These are phyloP conservation scores for Ectropis crepuscularia DNA, from an alignment of 2,888 invertebrate genomes.

Conservation along the genomic window DNA sequence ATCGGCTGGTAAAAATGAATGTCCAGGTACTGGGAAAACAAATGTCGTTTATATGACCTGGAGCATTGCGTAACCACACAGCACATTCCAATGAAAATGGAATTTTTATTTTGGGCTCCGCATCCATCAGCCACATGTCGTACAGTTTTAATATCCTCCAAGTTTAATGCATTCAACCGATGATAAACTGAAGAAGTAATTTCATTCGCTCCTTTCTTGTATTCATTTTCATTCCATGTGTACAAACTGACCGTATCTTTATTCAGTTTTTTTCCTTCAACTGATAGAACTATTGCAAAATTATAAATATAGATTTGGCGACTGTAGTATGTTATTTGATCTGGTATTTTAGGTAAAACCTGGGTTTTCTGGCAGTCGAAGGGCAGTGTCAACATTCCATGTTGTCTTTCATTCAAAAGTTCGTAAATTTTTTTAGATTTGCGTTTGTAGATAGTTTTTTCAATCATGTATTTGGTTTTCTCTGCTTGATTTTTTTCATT, in stretches of 20 bases:
- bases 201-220: background rate
- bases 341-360: slow-evolving; percentile 1
- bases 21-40: background rate
- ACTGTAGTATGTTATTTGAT: background rate
- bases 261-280: background rate
- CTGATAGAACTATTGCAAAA: background rate
- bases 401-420: background rate
- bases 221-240: background rate
- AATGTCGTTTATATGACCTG: slow-evolving; percentile 23
- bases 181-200: slow-evolving; percentile 1
- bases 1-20: slow-evolving; percentile 6
- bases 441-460: background rate
- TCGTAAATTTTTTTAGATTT: background rate
- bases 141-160: background rate
- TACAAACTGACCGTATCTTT: background rate
- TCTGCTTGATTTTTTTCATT: background rate
- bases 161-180: background rate
- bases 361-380: slow-evolving; percentile 6
- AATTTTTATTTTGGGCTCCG: background rate
- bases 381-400: background rate
- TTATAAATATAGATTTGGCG: background rate
- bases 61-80: background rate
- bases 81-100: background rate
- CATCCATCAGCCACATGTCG: background rate
- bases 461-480: background rate